Conservation (phyloP, 30 jellyfish, hydroid and myxozoan species). For the Clytia hemisphaerica region DNA sequence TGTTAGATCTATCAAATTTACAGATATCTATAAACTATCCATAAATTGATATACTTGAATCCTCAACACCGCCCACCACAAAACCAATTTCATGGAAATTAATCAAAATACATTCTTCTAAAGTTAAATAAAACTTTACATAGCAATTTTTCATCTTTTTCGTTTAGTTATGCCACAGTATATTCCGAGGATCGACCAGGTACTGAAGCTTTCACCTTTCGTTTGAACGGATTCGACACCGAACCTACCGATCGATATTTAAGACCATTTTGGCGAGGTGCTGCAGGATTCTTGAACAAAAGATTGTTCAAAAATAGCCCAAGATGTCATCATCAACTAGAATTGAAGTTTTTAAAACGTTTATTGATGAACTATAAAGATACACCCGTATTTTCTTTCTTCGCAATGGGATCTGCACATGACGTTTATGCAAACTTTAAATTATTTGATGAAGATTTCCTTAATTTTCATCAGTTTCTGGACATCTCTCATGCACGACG, state of each 20-base stretch:
- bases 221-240: conserved; percentile 49
- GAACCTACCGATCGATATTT: conserved; percentile 63
- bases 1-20: too few relatives aligned
- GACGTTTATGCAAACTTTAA: conserved; percentile 16
- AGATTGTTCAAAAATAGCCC: too few relatives aligned
- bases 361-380: conserved; percentile 29
- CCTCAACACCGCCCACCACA: too few relatives aligned
- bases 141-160: too few relatives aligned
- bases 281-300: too few relatives aligned
- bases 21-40: too few relatives aligned
- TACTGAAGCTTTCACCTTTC: conserved; percentile 43
- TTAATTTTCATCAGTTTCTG: conserved; percentile 11
- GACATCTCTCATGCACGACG: conserved; percentile 8
- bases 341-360: conserved; percentile 29
- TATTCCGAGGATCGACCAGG: conserved; percentile 50
- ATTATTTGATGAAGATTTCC: conserved; percentile 32
- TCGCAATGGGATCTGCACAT: conserved; percentile 47
- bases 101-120: too few relatives aligned
- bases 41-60: too few relatives aligned
- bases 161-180: conserved; percentile 58
- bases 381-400: conserved; percentile 31
- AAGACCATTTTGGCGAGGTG: conserved; percentile 59
- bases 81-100: too few relatives aligned
- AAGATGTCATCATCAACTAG: too few relatives aligned
- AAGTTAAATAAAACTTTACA: too few relatives aligned